Conservation (phyloP, 2,113 vertebrate genomes). For the Herpetotheres cachinnans region DNA sequence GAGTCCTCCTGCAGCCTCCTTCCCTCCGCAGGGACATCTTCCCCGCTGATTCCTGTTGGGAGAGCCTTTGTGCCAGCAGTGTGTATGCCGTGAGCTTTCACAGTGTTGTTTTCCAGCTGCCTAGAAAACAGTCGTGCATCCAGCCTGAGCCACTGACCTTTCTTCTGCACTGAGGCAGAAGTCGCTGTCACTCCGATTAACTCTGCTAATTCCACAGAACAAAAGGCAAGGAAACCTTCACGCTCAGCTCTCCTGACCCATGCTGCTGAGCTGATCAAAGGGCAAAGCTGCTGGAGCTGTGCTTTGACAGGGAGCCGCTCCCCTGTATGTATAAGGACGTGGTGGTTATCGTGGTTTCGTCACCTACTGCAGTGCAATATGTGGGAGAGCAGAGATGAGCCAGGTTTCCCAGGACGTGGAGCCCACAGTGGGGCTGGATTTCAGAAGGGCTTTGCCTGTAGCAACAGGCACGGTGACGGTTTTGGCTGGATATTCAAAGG, state of each 20-base stretch:
- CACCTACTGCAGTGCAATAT: not conserved
- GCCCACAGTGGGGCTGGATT: not conserved
- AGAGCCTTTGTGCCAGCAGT: not conserved
- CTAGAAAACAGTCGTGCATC: not conserved
- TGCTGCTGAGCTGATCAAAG: slow-evolving; percentile 45
- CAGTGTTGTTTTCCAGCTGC: not conserved
- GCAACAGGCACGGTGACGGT: not conserved
- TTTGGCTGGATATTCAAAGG: slow-evolving; percentile 48
- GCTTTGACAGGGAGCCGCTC: not conserved
- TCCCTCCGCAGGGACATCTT: not conserved
- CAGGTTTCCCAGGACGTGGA: not conserved
- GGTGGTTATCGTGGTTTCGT: not conserved
- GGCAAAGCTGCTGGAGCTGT: not conserved
- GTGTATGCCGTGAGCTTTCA: not conserved
- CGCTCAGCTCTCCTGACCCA: slow-evolving; percentile 9
- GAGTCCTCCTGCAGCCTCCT: not conserved
- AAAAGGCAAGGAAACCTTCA: slow-evolving; percentile 51
- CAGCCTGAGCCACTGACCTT: slow-evolving; percentile 59
- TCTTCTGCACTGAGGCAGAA: slow-evolving; percentile 49
- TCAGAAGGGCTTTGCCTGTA: slow-evolving; percentile 14
- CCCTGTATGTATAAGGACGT: not conserved
- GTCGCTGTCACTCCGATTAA: slow-evolving; percentile 61
- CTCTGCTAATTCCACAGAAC: slow-evolving; percentile 51
- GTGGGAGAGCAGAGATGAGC: not conserved
- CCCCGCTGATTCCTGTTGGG: not conserved